Evolutionary conservation across 2,888 invertebrate genomes (phyloP), one percentile per base, ranked within the genome.

Genomic region (Erebia epiphron): DNA sequence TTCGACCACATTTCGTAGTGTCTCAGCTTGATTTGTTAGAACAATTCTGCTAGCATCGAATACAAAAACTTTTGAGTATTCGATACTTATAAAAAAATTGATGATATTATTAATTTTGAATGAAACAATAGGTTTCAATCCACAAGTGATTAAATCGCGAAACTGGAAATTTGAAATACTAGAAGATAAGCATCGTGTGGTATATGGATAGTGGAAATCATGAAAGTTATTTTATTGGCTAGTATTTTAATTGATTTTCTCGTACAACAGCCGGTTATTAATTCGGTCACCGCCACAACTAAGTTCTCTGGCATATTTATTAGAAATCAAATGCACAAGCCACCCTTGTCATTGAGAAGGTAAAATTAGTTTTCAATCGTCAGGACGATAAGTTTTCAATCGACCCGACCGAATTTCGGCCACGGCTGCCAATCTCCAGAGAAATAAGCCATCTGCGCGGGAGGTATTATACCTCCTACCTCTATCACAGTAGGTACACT

Each of bases 1-100:
- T 65, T 81, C 64, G 14, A 90, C 74, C 21, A 88, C 80, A 9
- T 79, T 75, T 5, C 75, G 75, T 49, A 89, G 73, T 41, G 84
- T 60, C n/a, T 72, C 43, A 46, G 70, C 83, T 75, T 86, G 83
- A 69, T 81, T 74, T 41, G 78, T 62, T n/a, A 86, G 46, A 5
- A 85, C 21, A 5, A 74, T 62, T 18, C 73, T 75, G 13, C 80
- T 77, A 1, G 78, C 54, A 26, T 76, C 56, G 26, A 73, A 49
- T 57, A 75, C 66, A n/a, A 82, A 79, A 75, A 89, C 89, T 62
- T 82, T 75, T 10, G n/a, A 16, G 35, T 77, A 68, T 50, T 78
- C n/a, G n/a, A n/a, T n/a, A n/a, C n/a, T n/a, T n/a, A n/a, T n/a
- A n/a, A n/a, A n/a, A n/a, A n/a, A n/a, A n/a, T n/a, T n/a, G 21